Base-by-base conservation (phyloP, 2,113 vertebrate genomes). In the Dermatemys mawii region DNA sequence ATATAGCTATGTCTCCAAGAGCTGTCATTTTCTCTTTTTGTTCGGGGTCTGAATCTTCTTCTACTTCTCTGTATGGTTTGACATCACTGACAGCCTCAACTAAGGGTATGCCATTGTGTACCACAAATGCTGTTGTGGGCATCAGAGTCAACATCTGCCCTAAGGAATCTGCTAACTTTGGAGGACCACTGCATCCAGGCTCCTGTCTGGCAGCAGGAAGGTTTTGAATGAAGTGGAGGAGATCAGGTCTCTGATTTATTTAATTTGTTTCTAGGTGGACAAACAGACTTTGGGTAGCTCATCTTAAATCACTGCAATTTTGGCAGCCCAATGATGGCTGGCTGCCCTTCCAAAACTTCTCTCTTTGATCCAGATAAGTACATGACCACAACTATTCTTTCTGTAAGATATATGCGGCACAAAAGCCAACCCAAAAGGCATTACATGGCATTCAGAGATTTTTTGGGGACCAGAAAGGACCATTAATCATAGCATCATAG, bases 381-480 rank as follows among this genome's bases (percentile, higher is more conserved):
- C 51, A 55, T 9, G 38, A 24, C 22, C 51, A 27, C 50, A 81
- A 41, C 24, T n/a, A 48, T 5, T 32, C 85, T 76, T 87, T 92
- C 85, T 54, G 10, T 35, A 87, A 90, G 32, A 24, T 24, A 29
- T 26, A 14, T 60, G 26, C 63, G 6, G 38, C 22, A 73, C 19
- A 73, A 41, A 89, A 60, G 26, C 57, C 78, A 95, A 48, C 2
- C 55, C 84, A 32, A 46, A 93, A 60, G 12, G 41, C 63, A 67
- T 21, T 67, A 67, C 17, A 67, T 10, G 4, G 19, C n/a, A 22
- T 75, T 44, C 41, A 70, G 5, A 14, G 22, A 73, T 73, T 41
- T 41, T 73, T 26, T 8, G 27, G 11, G 11, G 24, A 11, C 11
- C 41, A 44, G 10, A 44, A 75, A 38, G 76, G 8, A 11, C 0